Conservation (phyloP, 2,888 invertebrate genomes). For the Trissolcus japonicus region DNA sequence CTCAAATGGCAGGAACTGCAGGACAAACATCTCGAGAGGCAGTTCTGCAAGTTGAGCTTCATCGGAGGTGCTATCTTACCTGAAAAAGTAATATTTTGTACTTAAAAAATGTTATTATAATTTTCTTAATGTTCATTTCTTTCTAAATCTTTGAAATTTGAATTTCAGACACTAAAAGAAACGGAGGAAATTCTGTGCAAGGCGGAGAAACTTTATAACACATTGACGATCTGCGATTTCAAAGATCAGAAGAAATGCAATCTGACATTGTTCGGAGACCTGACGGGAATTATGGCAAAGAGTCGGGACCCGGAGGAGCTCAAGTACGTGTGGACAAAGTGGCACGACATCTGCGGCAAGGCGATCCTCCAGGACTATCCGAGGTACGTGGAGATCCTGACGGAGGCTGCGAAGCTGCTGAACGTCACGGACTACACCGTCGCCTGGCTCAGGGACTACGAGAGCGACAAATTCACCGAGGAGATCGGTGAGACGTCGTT, state of each 20-base stretch:
- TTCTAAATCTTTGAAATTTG: neutral
- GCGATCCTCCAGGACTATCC: conserved; percentile 76
- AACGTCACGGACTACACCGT: conserved; percentile 72
- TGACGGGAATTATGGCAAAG: conserved; percentile 78
- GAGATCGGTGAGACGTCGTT: conserved; percentile 68
- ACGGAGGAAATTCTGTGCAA: conserved; percentile 81
- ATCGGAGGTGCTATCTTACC: conserved; percentile 85
- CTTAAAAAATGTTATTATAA: neutral
- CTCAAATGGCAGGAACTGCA: conserved; percentile 86
- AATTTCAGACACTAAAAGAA: conserved; percentile 78
- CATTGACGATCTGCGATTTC: conserved; percentile 86
- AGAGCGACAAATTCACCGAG: conserved; percentile 75
- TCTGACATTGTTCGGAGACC: conserved; percentile 84
- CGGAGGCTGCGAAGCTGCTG: conserved; percentile 72
- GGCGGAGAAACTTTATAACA: conserved; percentile 88
- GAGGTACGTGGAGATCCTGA: conserved; percentile 71
- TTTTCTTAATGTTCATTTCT: too few species aligned
- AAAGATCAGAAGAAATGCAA: conserved; percentile 82
- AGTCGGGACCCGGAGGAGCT: conserved; percentile 84
- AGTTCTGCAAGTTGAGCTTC: conserved; percentile 85
- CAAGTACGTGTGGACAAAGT: conserved; percentile 86
- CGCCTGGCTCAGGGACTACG: conserved; percentile 75
- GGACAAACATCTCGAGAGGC: conserved; percentile 83
- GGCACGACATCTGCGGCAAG: conserved; percentile 85
- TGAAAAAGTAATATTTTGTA: conserved; percentile 77